Percentiles rank a stretch among this genome's conserved stretches.
Evolutionary conservation across 2,888 invertebrate genomes (phyloP).

Genomic region (Beris chalybata): DNA sequence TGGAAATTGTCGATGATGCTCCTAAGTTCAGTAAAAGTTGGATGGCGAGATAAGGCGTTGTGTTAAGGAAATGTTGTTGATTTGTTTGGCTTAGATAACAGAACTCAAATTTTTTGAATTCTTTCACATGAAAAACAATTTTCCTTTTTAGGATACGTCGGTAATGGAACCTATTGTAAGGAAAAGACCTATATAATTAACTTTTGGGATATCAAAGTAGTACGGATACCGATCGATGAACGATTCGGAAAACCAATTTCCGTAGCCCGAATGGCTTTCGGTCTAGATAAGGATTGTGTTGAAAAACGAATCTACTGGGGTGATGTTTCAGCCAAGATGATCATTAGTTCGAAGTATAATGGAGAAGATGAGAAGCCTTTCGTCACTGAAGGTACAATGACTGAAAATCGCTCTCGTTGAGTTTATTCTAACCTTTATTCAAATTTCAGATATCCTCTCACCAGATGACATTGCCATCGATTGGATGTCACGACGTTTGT

Average conservation of each 20-base stretch:
- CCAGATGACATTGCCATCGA: conserved; percentile 95
- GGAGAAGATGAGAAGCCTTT: conserved; percentile 70
- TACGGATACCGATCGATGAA: conserved; percentile 76
- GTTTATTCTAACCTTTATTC: background rate
- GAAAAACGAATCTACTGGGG: conserved; percentile 89
- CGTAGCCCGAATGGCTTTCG: conserved; percentile 74
- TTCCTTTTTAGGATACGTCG: conserved; percentile 65
- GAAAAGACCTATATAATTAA: conserved; percentile 80
- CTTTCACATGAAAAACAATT: background rate
- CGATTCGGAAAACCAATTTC: conserved; percentile 70
- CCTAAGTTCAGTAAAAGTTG: too few relatives aligned
- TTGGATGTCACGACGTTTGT: conserved; percentile 89
- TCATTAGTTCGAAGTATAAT: conserved; percentile 75
- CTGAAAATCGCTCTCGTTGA: background rate
- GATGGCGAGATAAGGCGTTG: too few relatives aligned
- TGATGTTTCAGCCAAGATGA: conserved; percentile 79
- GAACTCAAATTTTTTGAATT: background rate
- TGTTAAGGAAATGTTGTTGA: too few relatives aligned
- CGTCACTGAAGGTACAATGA: conserved; percentile 57
- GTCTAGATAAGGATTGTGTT: conserved; percentile 87
- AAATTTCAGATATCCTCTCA: conserved; percentile 69
- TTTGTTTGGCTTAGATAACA: too few relatives aligned
- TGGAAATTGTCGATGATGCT: too few relatives aligned
- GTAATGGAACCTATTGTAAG: conserved; percentile 72
- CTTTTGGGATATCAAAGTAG: conserved; percentile 89